Evolutionary conservation across 2,888 invertebrate genomes (phyloP).

Genomic region (Rhingia campestris): DNA sequence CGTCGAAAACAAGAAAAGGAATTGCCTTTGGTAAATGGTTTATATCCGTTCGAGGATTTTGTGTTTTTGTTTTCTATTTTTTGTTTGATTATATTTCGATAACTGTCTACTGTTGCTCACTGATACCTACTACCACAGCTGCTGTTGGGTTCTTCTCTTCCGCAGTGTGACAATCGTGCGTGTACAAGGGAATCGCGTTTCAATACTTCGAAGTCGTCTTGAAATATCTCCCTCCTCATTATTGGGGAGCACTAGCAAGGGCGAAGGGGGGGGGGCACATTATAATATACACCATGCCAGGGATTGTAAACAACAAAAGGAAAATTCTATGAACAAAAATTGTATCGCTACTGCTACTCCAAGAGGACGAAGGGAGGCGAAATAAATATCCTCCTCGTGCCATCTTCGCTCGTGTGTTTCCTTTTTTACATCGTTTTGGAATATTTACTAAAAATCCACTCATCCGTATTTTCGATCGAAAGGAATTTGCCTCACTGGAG

Average conservation of each 20-base stretch:
- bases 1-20: slow-evolving; percentile 54
- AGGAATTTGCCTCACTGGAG: slow-evolving; percentile 54
- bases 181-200: slow-evolving; percentile 44
- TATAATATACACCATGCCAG: slow-evolving; percentile 50
- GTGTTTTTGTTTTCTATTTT: neutral
- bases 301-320: slow-evolving; percentile 29
- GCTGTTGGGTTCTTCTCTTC: slow-evolving; percentile 3
- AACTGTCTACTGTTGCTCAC: slow-evolving; percentile 59
- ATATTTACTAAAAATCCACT: slow-evolving; percentile 69
- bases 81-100: slow-evolving; percentile 36
- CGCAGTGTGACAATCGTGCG: slow-evolving; percentile 46
- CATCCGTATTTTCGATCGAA: slow-evolving; percentile 66
- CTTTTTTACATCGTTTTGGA: slow-evolving; percentile 53
- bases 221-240: slow-evolving; percentile 5
- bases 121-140: neutral
- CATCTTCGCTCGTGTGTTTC: neutral
- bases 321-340: slow-evolving; percentile 44
- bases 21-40: slow-evolving; percentile 61
- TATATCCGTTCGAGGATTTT: slow-evolving; percentile 54
- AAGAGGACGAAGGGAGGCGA: slow-evolving; percentile 2
- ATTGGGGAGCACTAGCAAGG: neutral
- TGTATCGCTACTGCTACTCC: slow-evolving; percentile 20
- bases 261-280: slow-evolving; percentile 3
- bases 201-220: slow-evolving; percentile 20
- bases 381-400: slow-evolving; percentile 32